Conservation (phyloP, 2,113 vertebrate genomes). For the Pluvianellus socialis region DNA sequence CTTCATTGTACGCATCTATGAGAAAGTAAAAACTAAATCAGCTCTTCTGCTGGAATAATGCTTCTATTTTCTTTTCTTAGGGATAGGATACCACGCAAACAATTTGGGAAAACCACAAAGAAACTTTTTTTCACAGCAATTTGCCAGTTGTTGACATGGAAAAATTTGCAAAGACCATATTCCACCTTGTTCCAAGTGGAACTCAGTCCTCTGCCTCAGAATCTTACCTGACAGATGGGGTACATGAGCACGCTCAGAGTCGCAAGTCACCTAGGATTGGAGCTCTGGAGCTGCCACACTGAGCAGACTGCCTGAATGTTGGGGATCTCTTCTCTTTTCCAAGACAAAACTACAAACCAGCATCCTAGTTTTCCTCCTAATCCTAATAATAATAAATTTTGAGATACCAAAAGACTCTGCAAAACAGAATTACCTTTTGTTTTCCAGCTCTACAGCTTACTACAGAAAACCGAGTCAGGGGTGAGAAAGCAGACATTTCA, state of each 20-base stretch:
- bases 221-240: neutral
- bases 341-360: neutral
- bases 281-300: neutral
- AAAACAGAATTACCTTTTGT: neutral
- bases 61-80: neutral
- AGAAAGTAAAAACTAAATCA: conserved; percentile 43
- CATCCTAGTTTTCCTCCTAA: neutral
- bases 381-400: neutral
- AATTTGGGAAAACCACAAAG: neutral
- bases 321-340: neutral
- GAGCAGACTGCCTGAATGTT: neutral
- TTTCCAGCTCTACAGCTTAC: neutral
- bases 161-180: neutral
- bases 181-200: neutral
- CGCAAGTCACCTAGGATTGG: neutral
- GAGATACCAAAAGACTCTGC: neutral
- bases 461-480: neutral
- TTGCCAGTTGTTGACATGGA: neutral
- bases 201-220: neutral
- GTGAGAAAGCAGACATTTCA: neutral
- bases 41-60: neutral
- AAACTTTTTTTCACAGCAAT: neutral
- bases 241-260: neutral
- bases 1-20: conserved; percentile 90
- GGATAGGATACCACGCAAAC: neutral